Evolutionary conservation across 2,113 vertebrate genomes (phyloP), one percentile per base, ranked within the genome.

Genomic region (Genyomyrus donnyi): DNA sequence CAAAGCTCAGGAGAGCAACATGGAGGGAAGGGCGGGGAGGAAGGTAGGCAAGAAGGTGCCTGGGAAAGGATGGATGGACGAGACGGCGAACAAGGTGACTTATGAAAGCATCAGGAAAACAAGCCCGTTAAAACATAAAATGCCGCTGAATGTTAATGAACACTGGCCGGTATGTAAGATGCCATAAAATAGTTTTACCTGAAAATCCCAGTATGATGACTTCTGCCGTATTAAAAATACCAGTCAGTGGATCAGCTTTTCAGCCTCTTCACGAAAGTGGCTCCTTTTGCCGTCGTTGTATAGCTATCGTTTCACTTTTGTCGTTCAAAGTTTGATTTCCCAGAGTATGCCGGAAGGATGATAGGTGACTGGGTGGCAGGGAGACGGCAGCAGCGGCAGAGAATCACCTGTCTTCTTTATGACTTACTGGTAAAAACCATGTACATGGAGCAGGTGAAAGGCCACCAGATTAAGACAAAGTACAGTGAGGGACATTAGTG

Each of bases 1-100:
- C 80, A 91, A 93, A 94, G 91, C 95, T 95, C 94, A 90, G 90
- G 74, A 90, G 90, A 89, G 89, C 89, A 91, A 31, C 24, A 83
- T 35, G 88, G 88, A 90, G 24, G 90, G 89, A 70, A 53, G 86
- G 62, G 91, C 62, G 62, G 88, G 48, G 89, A 84, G 45, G 77
- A 85, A 62, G 2, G 86, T 85, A 35, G 66, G 45, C 2, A 11
- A 27, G 19, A 24, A 70, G 35, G 89, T 49, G 77, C 7, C 27
- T 53, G 50, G 74, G 88, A 52, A 53, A 85, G 45, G 39, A 49
- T 85, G 70, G 13, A 87, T 84, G 39, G 39, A 48, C 19, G 42
- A 48, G 45, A 13, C 46, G 3, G 45, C 19, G 1, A 87, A 46
- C 49, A 87, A 52, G 85, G 46, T 31, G 42, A 87, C 45, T 31